Conservation (phyloP, 2,797 vertebrate species). For the Sebastes steindachneri region DNA sequence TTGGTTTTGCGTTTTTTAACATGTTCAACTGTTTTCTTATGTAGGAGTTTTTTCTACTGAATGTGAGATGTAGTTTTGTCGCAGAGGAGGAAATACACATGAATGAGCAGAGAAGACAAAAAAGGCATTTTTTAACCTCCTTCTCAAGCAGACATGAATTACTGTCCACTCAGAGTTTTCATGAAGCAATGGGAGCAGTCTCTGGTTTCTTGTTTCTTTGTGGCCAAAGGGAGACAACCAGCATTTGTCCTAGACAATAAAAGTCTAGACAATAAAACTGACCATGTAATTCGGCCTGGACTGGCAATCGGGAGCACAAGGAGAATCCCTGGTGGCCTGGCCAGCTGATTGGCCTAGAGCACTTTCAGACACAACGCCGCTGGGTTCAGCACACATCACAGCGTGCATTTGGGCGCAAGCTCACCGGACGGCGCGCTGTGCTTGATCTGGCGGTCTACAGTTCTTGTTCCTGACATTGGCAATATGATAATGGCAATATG, state of each 20-base stretch:
- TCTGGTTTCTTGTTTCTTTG: neutral
- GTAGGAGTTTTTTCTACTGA: neutral
- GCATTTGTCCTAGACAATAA: neutral
- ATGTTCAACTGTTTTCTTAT: neutral
- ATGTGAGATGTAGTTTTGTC: neutral
- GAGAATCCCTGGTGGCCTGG: neutral
- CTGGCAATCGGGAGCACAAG: too few species aligned
- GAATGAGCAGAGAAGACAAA: neutral
- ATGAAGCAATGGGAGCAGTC: neutral
- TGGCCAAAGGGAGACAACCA: neutral
- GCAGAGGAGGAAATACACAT: neutral
- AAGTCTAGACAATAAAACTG: neutral
- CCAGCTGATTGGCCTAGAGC: neutral
- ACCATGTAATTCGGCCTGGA: neutral
- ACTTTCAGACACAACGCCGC: too few species aligned
- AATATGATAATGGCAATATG: neutral
- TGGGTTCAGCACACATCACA: too few species aligned
- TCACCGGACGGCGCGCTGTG: too few species aligned
- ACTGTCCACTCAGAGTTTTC: neutral
- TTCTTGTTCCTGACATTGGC: neutral
- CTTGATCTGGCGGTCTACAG: too few species aligned
- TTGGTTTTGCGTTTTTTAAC: neutral
- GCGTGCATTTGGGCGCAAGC: too few species aligned
- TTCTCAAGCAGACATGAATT: neutral
- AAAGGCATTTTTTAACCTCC: neutral